These are phyloP conservation scores for Bungarus multicinctus DNA, from an alignment of 2,113 vertebrate genomes.

Conservation along the genomic window DNA sequence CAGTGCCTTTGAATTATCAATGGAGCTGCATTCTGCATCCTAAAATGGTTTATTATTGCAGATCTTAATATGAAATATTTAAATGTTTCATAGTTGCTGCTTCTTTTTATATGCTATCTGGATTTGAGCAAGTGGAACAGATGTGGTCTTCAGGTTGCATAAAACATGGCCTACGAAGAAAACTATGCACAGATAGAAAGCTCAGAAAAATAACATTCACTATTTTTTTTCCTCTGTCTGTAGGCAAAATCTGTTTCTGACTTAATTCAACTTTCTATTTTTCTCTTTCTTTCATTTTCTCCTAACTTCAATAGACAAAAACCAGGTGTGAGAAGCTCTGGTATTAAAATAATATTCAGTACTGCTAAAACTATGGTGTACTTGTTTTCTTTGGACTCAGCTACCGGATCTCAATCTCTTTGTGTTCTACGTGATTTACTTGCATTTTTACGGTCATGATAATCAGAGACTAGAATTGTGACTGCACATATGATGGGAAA, in stretches of 20 bases:
- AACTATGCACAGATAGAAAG: neutral
- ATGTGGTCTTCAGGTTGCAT: neutral
- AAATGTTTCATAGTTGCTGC: neutral
- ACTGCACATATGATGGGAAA: neutral
- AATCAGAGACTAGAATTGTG: neutral
- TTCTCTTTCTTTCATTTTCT: neutral
- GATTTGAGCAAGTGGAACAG: neutral
- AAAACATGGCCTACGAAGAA: neutral
- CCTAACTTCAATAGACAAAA: neutral
- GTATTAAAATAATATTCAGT: neutral
- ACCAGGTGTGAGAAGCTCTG: neutral
- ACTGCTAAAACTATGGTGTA: neutral
- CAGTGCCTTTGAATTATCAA: constrained; percentile 31
- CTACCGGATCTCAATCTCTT: neutral
- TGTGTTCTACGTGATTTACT: neutral
- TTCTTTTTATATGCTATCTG: neutral
- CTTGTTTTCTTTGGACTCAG: neutral
- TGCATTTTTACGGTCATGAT: neutral
- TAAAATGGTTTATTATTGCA: constrained; percentile 14
- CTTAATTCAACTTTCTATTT: neutral
- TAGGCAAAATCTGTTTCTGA: neutral
- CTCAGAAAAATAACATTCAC: neutral
- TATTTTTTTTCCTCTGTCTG: neutral
- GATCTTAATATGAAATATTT: constrained; percentile 21
- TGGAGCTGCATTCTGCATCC: constrained; percentile 9